Conservation (phyloP, 2,797 vertebrate genomes). For the Craterocephalus amniculus region DNA sequence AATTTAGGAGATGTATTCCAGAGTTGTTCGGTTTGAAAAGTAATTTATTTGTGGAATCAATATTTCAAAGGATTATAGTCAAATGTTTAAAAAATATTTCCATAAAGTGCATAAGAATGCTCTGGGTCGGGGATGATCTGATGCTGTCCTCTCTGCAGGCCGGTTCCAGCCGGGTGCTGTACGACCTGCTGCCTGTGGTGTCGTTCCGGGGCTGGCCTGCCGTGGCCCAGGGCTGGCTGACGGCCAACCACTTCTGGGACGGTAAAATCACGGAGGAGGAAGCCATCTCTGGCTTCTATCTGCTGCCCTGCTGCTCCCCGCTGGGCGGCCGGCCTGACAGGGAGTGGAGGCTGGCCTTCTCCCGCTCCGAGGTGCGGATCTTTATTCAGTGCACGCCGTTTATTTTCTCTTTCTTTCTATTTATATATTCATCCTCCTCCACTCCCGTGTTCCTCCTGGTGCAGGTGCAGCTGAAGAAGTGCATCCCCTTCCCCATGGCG, state of each 20-base stretch:
- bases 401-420: not conserved
- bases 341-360: slow-evolving; percentile 89
- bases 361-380: slow-evolving; percentile 84
- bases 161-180: slow-evolving; percentile 86
- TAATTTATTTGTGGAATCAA: slow-evolving; percentile 10
- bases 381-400: not conserved
- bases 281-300: slow-evolving; percentile 88
- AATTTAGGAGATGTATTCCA: slow-evolving; percentile 6
- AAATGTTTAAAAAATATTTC: slow-evolving; percentile 1
- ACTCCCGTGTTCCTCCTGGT: not conserved
- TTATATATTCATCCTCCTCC: not conserved
- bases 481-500: slow-evolving; percentile 85
- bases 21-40: not conserved
- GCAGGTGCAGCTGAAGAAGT: slow-evolving; percentile 88
- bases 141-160: slow-evolving; percentile 57
- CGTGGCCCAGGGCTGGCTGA: slow-evolving; percentile 87
- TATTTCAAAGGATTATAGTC: not conserved
- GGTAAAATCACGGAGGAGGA: slow-evolving; percentile 87
- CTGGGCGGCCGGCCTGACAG: slow-evolving; percentile 79
- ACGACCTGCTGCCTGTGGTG: slow-evolving; percentile 90
- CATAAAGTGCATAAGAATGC: no score
- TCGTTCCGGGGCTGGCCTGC: slow-evolving; percentile 91
- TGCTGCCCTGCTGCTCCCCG: slow-evolving; percentile 86
- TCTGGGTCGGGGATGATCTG: not conserved
- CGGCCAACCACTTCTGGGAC: slow-evolving; percentile 90